phyloP scores from a whole-genome alignment of 2,113 vertebrate species.

The Pluvialis apricaria region DNA sequence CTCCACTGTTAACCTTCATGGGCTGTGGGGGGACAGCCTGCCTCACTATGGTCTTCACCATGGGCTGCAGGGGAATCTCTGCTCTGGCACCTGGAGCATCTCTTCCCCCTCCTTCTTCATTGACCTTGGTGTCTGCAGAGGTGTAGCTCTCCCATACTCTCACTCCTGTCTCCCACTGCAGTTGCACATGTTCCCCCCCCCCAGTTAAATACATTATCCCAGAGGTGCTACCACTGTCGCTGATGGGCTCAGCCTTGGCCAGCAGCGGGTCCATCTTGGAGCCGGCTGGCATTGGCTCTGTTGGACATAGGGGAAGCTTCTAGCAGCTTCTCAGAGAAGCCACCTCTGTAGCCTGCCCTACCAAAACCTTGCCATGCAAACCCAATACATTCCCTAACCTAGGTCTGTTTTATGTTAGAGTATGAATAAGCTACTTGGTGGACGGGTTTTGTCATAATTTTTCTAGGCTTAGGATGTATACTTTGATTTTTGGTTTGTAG shows the following conservation, averaged over 20 bases:
- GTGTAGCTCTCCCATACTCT: too few species aligned
- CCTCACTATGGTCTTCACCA: too few species aligned
- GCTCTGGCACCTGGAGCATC: not conserved
- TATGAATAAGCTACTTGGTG: not conserved
- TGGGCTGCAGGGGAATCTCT: not conserved
- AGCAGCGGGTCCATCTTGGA: not conserved
- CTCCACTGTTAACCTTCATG: not conserved
- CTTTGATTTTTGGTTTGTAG: not conserved
- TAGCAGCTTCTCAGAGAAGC: not conserved
- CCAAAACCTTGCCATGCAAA: not conserved
- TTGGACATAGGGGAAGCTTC: not conserved
- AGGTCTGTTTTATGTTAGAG: not conserved
- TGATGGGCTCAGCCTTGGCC: not conserved
- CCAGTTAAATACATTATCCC: not conserved
- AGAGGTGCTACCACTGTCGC: not conserved
- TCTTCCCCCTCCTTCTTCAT: not conserved
- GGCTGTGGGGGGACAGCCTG: too few species aligned
- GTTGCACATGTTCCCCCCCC: too few species aligned
- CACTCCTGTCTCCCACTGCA: too few species aligned
- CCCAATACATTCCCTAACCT: not conserved
- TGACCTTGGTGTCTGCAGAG: too few species aligned
- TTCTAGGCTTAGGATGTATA: not conserved
- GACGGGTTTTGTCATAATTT: not conserved
- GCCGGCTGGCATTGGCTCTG: not conserved
- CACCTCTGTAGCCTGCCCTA: not conserved